Conservation (phyloP, 2,797 vertebrate genomes). For the Myripristis murdjan region DNA sequence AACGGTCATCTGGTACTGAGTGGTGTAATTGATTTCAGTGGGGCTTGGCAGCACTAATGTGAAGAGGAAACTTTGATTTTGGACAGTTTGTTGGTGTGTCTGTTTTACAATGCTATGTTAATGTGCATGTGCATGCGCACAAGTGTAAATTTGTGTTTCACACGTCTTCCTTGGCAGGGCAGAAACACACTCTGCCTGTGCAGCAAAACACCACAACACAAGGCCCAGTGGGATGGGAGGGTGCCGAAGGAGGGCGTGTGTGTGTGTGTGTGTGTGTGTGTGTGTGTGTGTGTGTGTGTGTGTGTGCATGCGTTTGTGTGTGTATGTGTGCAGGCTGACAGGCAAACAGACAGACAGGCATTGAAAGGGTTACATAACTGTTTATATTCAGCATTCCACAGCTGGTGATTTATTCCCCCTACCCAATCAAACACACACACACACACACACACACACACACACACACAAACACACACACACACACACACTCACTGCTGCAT, state of each 20-base stretch:
- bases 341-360: constrained; percentile 35
- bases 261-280: neutral
- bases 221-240: constrained; percentile 47
- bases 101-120: neutral
- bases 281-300: neutral
- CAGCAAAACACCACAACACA: constrained; percentile 49
- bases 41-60: constrained; percentile 25
- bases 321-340: constrained; percentile 3
- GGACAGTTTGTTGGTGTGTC: neutral
- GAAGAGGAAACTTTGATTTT: constrained; percentile 23
- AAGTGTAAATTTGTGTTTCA: constrained; percentile 39
- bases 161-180: constrained; percentile 28
- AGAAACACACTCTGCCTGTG: constrained; percentile 39
- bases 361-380: constrained; percentile 67
- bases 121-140: neutral
- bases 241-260: constrained; percentile 11
- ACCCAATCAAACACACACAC: constrained; percentile 60
- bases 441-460: constrained; percentile 21
- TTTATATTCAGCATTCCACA: constrained; percentile 69
- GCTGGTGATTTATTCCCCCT: constrained; percentile 59
- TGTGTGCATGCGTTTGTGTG: constrained; percentile 30
- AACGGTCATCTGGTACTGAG: constrained; percentile 54
- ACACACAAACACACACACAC: constrained; percentile 5
- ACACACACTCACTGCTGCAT: constrained; percentile 10
- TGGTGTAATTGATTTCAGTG: constrained; percentile 15